A percentile compares a stretch with the other conserved stretches of the same genome.
Evolutionary conservation across 1,140 invertebrate species (phyloP).

Genomic region (Daktulosphaira vitifoliae): DNA sequence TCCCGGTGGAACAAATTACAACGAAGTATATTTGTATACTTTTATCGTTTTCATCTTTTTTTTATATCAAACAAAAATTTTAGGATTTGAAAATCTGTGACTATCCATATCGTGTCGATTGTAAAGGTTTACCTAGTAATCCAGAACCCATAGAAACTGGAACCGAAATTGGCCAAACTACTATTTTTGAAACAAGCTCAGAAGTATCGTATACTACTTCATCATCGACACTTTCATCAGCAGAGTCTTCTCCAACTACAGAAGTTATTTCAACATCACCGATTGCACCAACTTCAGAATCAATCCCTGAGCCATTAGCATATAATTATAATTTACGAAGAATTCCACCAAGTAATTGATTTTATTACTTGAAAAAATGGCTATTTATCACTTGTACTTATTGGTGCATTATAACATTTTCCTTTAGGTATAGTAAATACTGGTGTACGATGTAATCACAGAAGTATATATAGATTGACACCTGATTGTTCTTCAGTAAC

Average conservation of each 20-base stretch:
- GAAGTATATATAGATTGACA: slow-evolving; percentile 37
- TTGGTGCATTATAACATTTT: not conserved
- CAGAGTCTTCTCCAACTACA: slow-evolving; percentile 13
- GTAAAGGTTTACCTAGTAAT: slow-evolving; percentile 44
- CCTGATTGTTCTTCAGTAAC: slow-evolving; percentile 39
- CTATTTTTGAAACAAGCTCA: not conserved
- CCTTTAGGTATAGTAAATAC: slow-evolving; percentile 36
- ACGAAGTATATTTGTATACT: slow-evolving; percentile 56
- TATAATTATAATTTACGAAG: slow-evolving; percentile 32
- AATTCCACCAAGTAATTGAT: slow-evolving; percentile 26
- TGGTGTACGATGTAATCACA: slow-evolving; percentile 34
- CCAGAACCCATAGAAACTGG: slow-evolving; percentile 37
- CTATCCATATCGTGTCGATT: slow-evolving; percentile 50
- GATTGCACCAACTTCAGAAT: not conserved
- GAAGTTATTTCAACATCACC: not conserved
- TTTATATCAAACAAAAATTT: slow-evolving; percentile 36
- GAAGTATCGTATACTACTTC: slow-evolving; percentile 4
- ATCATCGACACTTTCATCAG: slow-evolving; percentile 22
- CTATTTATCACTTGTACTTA: not conserved
- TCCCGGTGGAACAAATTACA: slow-evolving; percentile 53
- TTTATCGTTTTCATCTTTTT: no score
- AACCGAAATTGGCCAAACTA: slow-evolving; percentile 10
- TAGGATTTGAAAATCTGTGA: slow-evolving; percentile 53
- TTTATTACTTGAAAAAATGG: not conserved
- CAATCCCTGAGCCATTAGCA: not conserved